Conservation (phyloP, 2,113 vertebrate genomes). For the Spilogale gracilis region DNA sequence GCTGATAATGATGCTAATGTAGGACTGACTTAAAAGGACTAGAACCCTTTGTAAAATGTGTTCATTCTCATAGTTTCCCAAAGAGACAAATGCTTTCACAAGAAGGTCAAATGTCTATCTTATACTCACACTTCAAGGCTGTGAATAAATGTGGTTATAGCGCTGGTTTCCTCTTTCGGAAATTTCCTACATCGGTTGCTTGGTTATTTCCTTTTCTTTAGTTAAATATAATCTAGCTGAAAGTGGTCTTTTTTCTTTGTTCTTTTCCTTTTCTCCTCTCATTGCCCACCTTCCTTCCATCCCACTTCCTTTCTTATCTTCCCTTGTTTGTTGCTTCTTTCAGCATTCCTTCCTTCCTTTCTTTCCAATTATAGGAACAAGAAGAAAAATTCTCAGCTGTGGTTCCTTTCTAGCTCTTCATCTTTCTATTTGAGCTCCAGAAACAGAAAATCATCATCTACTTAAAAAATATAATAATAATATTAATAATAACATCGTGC, state of each 20-base stretch:
- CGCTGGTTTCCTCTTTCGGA: conserved; percentile 68
- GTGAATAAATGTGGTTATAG: conserved; percentile 65
- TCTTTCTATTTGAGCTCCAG: no score
- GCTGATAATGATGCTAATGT: background rate
- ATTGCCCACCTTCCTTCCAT: background rate
- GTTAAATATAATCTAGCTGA: conserved; percentile 17
- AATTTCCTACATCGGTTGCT: conserved; percentile 59
- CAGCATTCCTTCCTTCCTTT: background rate
- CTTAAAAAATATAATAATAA: background rate
- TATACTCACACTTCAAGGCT: conserved; percentile 58
- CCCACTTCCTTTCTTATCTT: background rate
- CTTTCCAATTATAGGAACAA: background rate
- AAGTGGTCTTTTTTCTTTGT: background rate
- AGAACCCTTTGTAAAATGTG: background rate
- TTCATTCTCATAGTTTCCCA: conserved; percentile 69
- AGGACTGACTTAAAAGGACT: background rate
- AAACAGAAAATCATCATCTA: background rate
- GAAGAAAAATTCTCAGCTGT: background rate
- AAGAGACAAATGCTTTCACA: conserved; percentile 29
- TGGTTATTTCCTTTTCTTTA: conserved; percentile 21
- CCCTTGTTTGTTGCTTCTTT: background rate
- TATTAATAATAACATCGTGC: background rate
- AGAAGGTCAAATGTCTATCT: conserved; percentile 75
- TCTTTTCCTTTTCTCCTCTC: conserved; percentile 56
- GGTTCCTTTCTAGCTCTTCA: background rate